These are phyloP conservation scores for Lagocephalus sceleratus DNA, from an alignment of 2,797 vertebrate species.

Conservation along the genomic window DNA sequence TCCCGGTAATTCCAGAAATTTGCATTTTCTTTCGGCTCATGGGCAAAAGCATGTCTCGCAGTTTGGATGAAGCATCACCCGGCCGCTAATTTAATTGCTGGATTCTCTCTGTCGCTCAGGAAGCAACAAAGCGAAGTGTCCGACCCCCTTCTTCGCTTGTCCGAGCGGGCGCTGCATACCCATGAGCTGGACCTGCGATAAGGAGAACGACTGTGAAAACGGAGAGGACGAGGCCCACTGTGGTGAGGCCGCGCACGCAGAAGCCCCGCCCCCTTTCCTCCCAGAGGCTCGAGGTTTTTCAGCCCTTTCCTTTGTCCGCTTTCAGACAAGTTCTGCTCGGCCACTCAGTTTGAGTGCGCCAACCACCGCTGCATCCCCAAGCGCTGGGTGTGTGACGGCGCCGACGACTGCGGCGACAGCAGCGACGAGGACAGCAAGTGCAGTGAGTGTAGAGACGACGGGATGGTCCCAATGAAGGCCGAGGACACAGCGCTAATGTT, in stretches of 20 bases:
- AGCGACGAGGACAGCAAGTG: slow-evolving; percentile 89
- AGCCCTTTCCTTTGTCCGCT: slow-evolving; percentile 23
- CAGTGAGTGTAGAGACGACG: slow-evolving; percentile 72
- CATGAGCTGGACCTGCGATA: slow-evolving; percentile 96
- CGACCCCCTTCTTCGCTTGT: slow-evolving; percentile 84
- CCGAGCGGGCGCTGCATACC: slow-evolving; percentile 95
- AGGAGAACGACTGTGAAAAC: slow-evolving; percentile 94
- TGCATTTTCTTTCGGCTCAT: slow-evolving; percentile 5
- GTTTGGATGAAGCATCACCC: too few relatives aligned
- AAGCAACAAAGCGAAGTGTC: slow-evolving; percentile 82
- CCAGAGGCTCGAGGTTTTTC: background rate
- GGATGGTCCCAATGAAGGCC: too few relatives aligned
- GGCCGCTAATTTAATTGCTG: background rate
- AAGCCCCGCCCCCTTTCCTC: slow-evolving; percentile 15
- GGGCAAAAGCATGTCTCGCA: slow-evolving; percentile 8
- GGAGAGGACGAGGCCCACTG: slow-evolving; percentile 93
- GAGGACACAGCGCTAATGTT: too few relatives aligned
- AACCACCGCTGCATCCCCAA: slow-evolving; percentile 90
- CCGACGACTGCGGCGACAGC: slow-evolving; percentile 90
- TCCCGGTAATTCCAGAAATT: slow-evolving; percentile 66
- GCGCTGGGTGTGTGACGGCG: slow-evolving; percentile 94
- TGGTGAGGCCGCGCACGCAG: slow-evolving; percentile 73
- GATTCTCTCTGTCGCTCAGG: slow-evolving; percentile 68
- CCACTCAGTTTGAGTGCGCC: slow-evolving; percentile 89
- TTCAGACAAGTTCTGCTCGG: slow-evolving; percentile 88